Percentiles rank a stretch among this genome's conserved stretches.
Conservation (phyloP, 1,140 invertebrate genomes). For the Drosophila azteca region DNA sequence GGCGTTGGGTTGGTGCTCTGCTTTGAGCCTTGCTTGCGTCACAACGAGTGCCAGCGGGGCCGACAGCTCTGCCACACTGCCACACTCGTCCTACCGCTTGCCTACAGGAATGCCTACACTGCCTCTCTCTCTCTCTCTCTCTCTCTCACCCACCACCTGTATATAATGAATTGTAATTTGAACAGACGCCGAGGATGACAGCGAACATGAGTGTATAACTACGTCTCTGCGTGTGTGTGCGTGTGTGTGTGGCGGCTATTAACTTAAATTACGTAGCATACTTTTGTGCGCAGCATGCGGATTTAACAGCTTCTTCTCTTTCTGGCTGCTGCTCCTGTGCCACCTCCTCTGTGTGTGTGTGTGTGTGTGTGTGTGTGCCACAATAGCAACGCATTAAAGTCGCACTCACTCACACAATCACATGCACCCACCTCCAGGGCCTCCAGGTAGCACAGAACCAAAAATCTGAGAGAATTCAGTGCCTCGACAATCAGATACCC, state of each 20-base stretch:
- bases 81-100: too few species aligned
- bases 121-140: constrained; percentile 17
- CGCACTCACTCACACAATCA: constrained; percentile 22
- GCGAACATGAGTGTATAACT: constrained; percentile 3
- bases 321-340: constrained; percentile 16
- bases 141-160: constrained; percentile 34
- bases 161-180: constrained; percentile 79
- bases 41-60: constrained; percentile 6
- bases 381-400: constrained; percentile 65
- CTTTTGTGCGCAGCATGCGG: constrained; percentile 61
- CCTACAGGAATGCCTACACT: not conserved
- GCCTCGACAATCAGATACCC: too few species aligned
- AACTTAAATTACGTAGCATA: constrained; percentile 79
- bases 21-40: constrained; percentile 45
- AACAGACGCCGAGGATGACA: constrained; percentile 59
- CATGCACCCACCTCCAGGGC: not conserved
- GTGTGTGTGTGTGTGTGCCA: constrained; percentile 11
- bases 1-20: not conserved
- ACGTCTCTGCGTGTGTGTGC: constrained; percentile 3
- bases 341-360: not conserved
- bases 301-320: constrained; percentile 57
- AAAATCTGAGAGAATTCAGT: too few species aligned
- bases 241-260: constrained; percentile 55
- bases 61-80: constrained; percentile 17
- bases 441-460: too few species aligned